A percentile compares a stretch with the other conserved stretches of the same genome.
These are phyloP conservation scores for Alectoris magna DNA, from an alignment of 2,797 vertebrate genomes.

Conservation along the genomic window DNA sequence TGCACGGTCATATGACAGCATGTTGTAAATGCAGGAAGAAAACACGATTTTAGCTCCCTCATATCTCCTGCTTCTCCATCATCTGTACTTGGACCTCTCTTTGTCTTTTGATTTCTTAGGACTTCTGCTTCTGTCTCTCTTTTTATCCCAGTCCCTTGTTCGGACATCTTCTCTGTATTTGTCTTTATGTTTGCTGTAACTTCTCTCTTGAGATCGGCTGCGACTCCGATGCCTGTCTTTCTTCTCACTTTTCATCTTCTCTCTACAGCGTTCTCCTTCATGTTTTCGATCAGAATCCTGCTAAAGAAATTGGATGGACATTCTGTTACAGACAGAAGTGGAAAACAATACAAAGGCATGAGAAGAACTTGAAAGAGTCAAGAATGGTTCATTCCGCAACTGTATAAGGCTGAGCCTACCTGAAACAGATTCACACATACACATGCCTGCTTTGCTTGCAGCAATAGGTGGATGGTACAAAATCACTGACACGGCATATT, in stretches of 20 bases:
- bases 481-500: not conserved
- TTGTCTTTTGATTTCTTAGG: slow-evolving; percentile 89
- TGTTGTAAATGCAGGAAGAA: not conserved
- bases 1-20: not conserved
- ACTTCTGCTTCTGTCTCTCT: slow-evolving; percentile 85
- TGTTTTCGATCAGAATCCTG: slow-evolving; percentile 80
- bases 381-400: not conserved
- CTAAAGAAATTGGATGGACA: not conserved
- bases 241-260: slow-evolving; percentile 81
- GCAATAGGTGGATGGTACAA: not conserved
- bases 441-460: not conserved
- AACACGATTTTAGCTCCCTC: not conserved
- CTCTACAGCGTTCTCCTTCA: slow-evolving; percentile 77
- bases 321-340: not conserved
- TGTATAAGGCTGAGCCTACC: not conserved
- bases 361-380: not conserved
- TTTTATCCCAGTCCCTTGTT: slow-evolving; percentile 79
- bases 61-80: slow-evolving; percentile 8
- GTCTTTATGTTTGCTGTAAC: slow-evolving; percentile 74
- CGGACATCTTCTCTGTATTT: slow-evolving; percentile 68
- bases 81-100: slow-evolving; percentile 82
- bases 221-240: slow-evolving; percentile 80
- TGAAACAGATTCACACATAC: not conserved
- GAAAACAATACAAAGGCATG: not conserved
- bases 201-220: slow-evolving; percentile 81